Conservation (phyloP, 1,140 invertebrate genomes). For the Diorhabda sublineata region DNA sequence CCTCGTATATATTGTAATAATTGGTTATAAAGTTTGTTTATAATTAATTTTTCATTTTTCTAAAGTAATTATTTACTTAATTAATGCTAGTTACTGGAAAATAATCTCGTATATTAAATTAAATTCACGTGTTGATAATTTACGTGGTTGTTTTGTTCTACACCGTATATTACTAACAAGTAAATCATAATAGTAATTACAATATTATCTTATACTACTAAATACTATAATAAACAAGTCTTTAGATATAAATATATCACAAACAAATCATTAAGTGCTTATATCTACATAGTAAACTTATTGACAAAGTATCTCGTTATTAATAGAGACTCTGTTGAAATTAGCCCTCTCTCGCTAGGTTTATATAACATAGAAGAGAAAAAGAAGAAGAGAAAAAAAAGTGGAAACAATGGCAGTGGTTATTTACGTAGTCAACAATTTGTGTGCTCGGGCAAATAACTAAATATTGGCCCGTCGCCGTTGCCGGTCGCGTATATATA, state of each 20-base stretch:
- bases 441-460: conserved; percentile 46
- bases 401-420: conserved; percentile 40
- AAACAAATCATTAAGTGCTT: not conserved
- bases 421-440: conserved; percentile 47
- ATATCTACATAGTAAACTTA: not conserved
- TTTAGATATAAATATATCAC: not conserved
- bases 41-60: no score
- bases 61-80: no score
- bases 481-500: not conserved
- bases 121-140: no score
- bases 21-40: no score
- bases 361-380: conserved; percentile 10
- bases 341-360: conserved; percentile 18
- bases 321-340: conserved; percentile 17
- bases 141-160: no score
- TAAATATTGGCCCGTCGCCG: conserved; percentile 44
- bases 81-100: no score
- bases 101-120: no score
- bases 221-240: not conserved
- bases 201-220: no score
- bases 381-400: conserved; percentile 24
- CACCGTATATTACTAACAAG: no score
- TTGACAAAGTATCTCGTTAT: not conserved
- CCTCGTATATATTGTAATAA: no score
- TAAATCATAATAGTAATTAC: no score